Base-by-base conservation (phyloP, 2,113 vertebrate genomes). In the Tretioscincus oriximinensis region DNA sequence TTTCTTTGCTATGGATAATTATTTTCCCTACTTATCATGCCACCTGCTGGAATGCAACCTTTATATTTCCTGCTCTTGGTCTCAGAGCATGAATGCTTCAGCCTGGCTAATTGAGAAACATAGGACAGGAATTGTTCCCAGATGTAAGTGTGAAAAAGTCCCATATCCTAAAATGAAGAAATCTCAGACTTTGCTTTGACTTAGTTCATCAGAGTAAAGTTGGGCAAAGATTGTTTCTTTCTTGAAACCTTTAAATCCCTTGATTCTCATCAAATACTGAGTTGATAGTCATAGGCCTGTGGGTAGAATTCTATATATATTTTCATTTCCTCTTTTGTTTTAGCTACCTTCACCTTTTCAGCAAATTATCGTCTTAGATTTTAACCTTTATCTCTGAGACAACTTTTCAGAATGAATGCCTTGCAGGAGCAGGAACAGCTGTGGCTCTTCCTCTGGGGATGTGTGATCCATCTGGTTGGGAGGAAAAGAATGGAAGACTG, bases 401-500 rank as follows among this genome's bases (percentile, higher is more conserved):
- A 87, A 83, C 49, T 83, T 90, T 90, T 93, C 90, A 89, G 93
- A 93, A 92, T 81, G 93, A 92, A 93, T 75, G 93, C 86, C 81
- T 87, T 41, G 69, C 78, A 93, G 73, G 90, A 91, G 88, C 83
- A 93, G 93, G 90, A 93, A 81, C 0, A 0, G 60, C 90, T 88
- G 80, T 0, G 1, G 84, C 75, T 91, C 93, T 93, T 93, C 88
- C 95, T 90, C 72, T 76, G 92, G 86, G 82, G 66, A 90, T 90
- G 89, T 63, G 16, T 81, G 76, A 86, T 93, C 86, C 84, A 91
- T 91, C 88, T 93, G 91, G 93, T 94, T 92, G 93, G 54, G 54
- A 58, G 54, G 54, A 58, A 94, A 93, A 79, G 91, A 90, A 41
- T 41, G 35, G 35, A 41, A 41, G 35, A 41, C 35, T 41, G 35